Conservation (phyloP, 2,113 vertebrate species). For the Notarius quadriscutis region DNA sequence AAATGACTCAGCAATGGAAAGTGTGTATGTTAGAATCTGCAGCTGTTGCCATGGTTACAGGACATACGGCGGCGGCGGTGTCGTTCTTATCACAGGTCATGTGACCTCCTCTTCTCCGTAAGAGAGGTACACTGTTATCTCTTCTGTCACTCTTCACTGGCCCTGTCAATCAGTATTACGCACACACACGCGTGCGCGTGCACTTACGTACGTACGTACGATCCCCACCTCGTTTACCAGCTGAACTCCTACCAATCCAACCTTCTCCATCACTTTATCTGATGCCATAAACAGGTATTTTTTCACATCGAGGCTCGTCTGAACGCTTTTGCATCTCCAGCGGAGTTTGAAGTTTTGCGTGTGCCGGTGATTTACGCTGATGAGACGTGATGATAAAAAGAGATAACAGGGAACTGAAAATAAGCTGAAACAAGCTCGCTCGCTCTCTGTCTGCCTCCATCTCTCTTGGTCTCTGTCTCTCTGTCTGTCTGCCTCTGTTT, state of each 20-base stretch:
- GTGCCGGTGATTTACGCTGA: neutral
- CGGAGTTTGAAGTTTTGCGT: neutral
- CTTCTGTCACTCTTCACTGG: constrained; percentile 44
- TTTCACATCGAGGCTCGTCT: neutral
- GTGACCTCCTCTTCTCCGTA: constrained; percentile 49
- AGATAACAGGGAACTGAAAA: no score
- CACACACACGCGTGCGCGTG: constrained; percentile 27
- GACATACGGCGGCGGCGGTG: neutral
- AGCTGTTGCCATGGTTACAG: neutral
- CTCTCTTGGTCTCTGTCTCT: no score
- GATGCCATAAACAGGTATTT: neutral
- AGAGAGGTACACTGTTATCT: constrained; percentile 51
- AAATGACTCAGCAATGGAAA: neutral
- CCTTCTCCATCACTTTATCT: neutral
- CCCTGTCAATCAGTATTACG: constrained; percentile 52
- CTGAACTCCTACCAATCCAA: constrained; percentile 28
- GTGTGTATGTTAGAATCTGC: neutral
- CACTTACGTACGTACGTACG: neutral
- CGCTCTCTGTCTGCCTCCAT: no score
- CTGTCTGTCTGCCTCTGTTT: no score
- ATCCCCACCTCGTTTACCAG: constrained; percentile 39
- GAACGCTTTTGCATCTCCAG: neutral
- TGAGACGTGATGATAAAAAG: no score
- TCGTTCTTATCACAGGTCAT: constrained; percentile 53
- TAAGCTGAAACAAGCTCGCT: no score